These are phyloP conservation scores for Drosophila phalerata DNA, from an alignment of 2,888 invertebrate genomes.

Conservation along the genomic window DNA sequence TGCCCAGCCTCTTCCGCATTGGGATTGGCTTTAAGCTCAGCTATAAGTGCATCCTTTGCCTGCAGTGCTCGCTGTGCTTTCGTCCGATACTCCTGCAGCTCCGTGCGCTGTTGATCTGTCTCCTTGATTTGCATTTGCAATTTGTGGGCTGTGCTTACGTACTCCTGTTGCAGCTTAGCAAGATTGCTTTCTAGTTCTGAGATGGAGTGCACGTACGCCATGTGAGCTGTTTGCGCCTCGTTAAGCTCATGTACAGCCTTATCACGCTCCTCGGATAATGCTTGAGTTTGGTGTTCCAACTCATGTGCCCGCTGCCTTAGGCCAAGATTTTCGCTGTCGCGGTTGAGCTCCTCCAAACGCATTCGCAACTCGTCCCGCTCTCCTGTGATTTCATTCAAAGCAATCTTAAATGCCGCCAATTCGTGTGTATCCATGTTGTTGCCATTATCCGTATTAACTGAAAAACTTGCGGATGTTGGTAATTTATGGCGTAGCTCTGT, in stretches of 20 bases:
- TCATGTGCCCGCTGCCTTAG: constrained; percentile 71
- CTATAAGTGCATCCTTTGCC: constrained; percentile 91
- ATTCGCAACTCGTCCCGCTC: constrained; percentile 82
- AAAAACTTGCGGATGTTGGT: constrained; percentile 55
- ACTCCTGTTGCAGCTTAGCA: constrained; percentile 86
- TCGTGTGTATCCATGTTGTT: constrained; percentile 67
- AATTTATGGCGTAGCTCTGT: constrained; percentile 57
- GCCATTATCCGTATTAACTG: constrained; percentile 34
- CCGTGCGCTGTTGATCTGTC: constrained; percentile 85
- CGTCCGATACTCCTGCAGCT: constrained; percentile 91
- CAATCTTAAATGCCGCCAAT: constrained; percentile 81
- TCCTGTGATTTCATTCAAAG: constrained; percentile 76
- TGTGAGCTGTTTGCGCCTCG: constrained; percentile 64
- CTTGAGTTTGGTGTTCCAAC: constrained; percentile 68
- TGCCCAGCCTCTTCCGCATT: constrained; percentile 9
- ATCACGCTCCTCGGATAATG: constrained; percentile 75
- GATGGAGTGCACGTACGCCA: constrained; percentile 82
- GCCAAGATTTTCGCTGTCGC: constrained; percentile 72
- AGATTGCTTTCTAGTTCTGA: constrained; percentile 84
- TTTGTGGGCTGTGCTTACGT: constrained; percentile 86
- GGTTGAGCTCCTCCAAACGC: constrained; percentile 69
- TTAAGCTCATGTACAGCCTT: constrained; percentile 66
- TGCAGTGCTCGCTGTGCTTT: constrained; percentile 92
- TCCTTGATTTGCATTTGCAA: constrained; percentile 86
- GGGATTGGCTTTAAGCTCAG: constrained; percentile 86